Evolutionary conservation across 2,888 invertebrate species (phyloP).

Genomic region (Caenorhabditis sp.): DNA sequence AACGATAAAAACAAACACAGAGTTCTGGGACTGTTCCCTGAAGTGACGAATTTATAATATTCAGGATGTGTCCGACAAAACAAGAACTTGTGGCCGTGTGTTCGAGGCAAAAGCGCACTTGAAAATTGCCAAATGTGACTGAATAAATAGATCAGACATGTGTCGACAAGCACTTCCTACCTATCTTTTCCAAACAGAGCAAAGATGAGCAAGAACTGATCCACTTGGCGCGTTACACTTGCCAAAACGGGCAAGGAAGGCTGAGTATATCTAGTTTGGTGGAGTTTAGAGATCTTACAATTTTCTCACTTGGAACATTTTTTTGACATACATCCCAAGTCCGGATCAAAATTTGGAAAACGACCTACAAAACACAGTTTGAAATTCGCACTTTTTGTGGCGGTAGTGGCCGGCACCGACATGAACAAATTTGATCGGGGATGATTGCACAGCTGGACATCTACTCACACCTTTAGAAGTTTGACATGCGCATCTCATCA

Average conservation of each 20-base stretch:
- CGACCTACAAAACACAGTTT: not conserved
- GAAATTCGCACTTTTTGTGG: not conserved
- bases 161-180: constrained; percentile 47
- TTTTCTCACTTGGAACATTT: not conserved
- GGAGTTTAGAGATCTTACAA: not conserved
- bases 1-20: constrained; percentile 5
- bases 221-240: constrained; percentile 33
- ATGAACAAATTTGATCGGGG: not conserved
- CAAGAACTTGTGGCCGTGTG: constrained; percentile 11
- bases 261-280: constrained; percentile 25
- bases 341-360: not conserved
- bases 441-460: constrained; percentile 31
- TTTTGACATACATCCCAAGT: too few relatives aligned
- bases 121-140: constrained; percentile 48
- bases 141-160: constrained; percentile 50
- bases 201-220: constrained; percentile 32
- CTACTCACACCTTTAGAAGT: constrained; percentile 12
- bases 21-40: constrained; percentile 6
- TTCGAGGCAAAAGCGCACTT: constrained; percentile 9
- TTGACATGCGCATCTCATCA: not conserved
- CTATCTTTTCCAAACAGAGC: constrained; percentile 32
- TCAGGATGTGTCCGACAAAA: constrained; percentile 6
- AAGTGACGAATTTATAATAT: constrained; percentile 4
- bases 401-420: constrained; percentile 26
- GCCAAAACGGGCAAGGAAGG: constrained; percentile 18